Base-by-base conservation (phyloP, 2,113 vertebrate species). In the Micromys minutus region DNA sequence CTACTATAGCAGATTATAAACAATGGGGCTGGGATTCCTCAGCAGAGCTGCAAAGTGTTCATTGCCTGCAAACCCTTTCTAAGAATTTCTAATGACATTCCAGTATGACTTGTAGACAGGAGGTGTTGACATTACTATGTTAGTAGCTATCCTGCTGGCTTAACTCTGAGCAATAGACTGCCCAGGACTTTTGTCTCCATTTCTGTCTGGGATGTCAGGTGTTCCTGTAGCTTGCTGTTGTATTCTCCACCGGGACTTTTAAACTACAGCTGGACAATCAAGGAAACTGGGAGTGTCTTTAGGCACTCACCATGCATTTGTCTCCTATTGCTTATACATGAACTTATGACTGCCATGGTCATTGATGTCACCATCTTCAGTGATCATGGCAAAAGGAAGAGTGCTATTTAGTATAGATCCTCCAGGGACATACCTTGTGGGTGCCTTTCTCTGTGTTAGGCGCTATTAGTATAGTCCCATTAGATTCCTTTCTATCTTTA, bases 11-110 rank as follows among this genome's bases (percentile, higher is more conserved):
- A 76, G 24, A 34, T 26, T n/a, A 26, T 36, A 10, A 11, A 31
- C 8, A 3, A 0, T 42, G 26, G 13, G 31, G 0, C 6, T 22
- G 57, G 72, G 22, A 12, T 72, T 86, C 11, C 24, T 83, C 2
- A 52, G 34, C 2, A 26, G 10, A 17, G 24, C n/a, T 36, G 0
- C 24, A 77, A 19, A 8, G 1, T 1, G 31, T 2, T 36, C 29
- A 15, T 24, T 50, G 2, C 15, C 19, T 50, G 3, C 1, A 39
- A 24, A 65, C 4, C 26, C 21, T 75, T 31, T 50, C 22, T 65
- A 2, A 55, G 47, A 31, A 42, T n/a, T n/a, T 22, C 10, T 45
- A 11, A 2, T 39, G 57, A 84, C 2, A 12, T 87, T n/a, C 17
- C 47, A 16, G 15, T n/a, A 26, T 26, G 26, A 79, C 7, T 17